Base-by-base conservation (phyloP, 2,888 invertebrate species). In the Unio pictorum region DNA sequence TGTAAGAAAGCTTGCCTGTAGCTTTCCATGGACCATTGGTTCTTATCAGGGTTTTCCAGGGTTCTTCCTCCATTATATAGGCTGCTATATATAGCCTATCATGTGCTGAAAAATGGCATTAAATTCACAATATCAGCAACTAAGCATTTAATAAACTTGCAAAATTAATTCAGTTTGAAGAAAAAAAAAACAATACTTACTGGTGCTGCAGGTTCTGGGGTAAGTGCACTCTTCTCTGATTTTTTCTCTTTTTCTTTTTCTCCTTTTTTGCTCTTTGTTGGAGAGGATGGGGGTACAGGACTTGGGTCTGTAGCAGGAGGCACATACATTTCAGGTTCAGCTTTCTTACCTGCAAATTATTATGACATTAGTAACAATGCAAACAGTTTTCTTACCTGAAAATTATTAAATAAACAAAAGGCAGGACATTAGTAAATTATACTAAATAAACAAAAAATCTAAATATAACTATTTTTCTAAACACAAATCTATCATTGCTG, bases 381-480 rank as follows among this genome's bases (percentile, higher is more conserved):
- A n/a, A 58, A 34, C 85, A 76, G 85, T 84, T 45, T 83, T 84
- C 75, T 85, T 82, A 66, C 85, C 88, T 87, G 70, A 0, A 73
- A 63, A 17, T 17, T 58, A 58, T 58, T 26, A 26, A 58, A n/a
- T 58, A 26, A 8, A 34, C 30, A 34, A 34, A 34, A 34, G 75
- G 85, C 84, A 26, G 17, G 1, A n/a, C 26, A 58, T 2, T 1
- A 26, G 15, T 34, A 34, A 34, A 34, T 11, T 56, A 55, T 1
- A 26, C 3, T 34, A 34, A 34, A 34, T 11, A 60, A 55, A 66
- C 15, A 26, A 55, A 18, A 61, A 0, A 23, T 15, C 28, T 20
- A 54, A 63, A 62, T 8, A 20, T 63, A 6, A 26, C 45, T 45
- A 11, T 45, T 11, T 45, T 45, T 45, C 45, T 11, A 45, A 45